Conservation (phyloP, 2,888 invertebrate species). For the Gymnoscelis rufifasciata region DNA sequence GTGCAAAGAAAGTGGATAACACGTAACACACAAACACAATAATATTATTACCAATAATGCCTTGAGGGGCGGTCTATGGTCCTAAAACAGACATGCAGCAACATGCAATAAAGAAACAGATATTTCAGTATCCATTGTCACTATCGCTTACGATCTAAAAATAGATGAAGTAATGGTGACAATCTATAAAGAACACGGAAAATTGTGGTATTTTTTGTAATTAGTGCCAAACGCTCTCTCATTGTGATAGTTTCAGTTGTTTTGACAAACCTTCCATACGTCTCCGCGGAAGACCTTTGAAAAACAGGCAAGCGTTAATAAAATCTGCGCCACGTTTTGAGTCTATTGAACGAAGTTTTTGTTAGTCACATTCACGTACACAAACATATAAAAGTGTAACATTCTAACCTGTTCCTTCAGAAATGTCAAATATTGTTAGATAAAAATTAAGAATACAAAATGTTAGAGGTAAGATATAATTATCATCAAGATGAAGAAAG, state of each 20-base stretch:
- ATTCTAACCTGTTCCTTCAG: slow-evolving; percentile 25
- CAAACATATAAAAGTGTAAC: slow-evolving; percentile 17
- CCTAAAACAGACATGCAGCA: slow-evolving; percentile 76
- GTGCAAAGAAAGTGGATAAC: slow-evolving; percentile 77
- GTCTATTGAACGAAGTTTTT: slow-evolving; percentile 50
- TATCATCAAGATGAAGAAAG: no score
- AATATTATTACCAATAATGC: slow-evolving; percentile 70
- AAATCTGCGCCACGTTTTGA: slow-evolving; percentile 64
- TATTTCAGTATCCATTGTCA: slow-evolving; percentile 58
- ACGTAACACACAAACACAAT: slow-evolving; percentile 61
- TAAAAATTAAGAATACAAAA: not conserved
- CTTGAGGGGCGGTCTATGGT: slow-evolving; percentile 72
- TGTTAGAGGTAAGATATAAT: no score
- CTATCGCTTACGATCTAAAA: slow-evolving; percentile 42
- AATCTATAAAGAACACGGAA: slow-evolving; percentile 44
- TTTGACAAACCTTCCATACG: slow-evolving; percentile 82
- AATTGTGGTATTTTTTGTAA: slow-evolving; percentile 52
- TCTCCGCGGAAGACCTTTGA: slow-evolving; percentile 83
- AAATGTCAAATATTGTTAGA: slow-evolving; percentile 8
- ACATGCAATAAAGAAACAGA: slow-evolving; percentile 75
- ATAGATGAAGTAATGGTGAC: slow-evolving; percentile 51
- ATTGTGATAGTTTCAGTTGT: slow-evolving; percentile 61
- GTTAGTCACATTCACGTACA: slow-evolving; percentile 41
- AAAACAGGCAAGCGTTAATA: slow-evolving; percentile 72
- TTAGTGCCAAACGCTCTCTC: slow-evolving; percentile 66